phyloP scores from a whole-genome alignment of 2,888 invertebrate species.

The Acanthopleura granulata region DNA sequence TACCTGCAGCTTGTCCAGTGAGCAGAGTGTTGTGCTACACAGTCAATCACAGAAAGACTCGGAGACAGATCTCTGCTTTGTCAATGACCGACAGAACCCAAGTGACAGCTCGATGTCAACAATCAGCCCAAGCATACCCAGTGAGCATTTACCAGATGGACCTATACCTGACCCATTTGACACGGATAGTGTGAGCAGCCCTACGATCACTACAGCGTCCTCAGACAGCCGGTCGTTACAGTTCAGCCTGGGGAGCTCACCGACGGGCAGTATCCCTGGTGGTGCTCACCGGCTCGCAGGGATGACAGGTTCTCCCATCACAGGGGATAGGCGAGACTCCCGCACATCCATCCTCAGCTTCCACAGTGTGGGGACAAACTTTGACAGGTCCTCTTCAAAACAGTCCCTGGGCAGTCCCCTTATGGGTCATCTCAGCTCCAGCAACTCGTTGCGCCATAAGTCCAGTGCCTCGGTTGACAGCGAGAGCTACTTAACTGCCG shows the following conservation, averaged over 20 bases:
- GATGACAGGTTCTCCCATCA: constrained; percentile 17
- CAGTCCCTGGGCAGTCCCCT: constrained; percentile 3
- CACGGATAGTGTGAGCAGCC: constrained; percentile 28
- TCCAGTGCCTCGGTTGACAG: constrained; percentile 57
- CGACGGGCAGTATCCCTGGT: constrained; percentile 11
- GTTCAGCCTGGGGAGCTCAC: not conserved
- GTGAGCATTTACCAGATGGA: constrained; percentile 30
- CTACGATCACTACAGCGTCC: constrained; percentile 28
- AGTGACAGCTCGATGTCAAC: not conserved
- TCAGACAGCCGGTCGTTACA: constrained; percentile 23
- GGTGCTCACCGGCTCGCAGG: constrained; percentile 19
- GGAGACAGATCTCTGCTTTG: not conserved
- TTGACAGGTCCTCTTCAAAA: constrained; percentile 7
- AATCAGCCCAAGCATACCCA: constrained; percentile 4
- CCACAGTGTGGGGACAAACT: constrained; percentile 16
- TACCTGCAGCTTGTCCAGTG: constrained; percentile 13
- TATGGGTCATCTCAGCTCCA: not conserved
- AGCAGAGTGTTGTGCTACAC: not conserved
- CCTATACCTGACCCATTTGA: constrained; percentile 39
- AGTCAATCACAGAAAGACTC: not conserved
- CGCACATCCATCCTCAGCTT: not conserved
- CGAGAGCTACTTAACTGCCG: constrained; percentile 93
- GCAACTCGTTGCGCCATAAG: not conserved
- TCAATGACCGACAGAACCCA: not conserved
- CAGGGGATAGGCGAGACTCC: constrained; percentile 17